A percentile compares a stretch with the other conserved stretches of the same genome.
Evolutionary conservation across 2,797 vertebrate species (phyloP).

Genomic region (Acanthis flammea): DNA sequence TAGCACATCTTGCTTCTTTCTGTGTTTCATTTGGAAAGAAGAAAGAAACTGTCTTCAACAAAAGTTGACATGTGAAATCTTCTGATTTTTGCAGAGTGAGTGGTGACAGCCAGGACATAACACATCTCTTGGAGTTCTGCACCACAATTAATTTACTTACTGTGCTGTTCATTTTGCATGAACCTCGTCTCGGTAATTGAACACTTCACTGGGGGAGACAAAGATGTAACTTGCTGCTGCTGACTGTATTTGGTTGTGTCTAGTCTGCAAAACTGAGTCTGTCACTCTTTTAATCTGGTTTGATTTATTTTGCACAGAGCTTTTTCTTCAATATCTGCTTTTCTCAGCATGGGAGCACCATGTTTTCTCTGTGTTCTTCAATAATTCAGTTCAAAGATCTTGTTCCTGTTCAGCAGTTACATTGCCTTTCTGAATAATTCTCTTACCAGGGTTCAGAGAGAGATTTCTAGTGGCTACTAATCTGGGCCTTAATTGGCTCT

Average conservation of each 20-base stretch:
- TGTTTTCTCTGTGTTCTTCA: neutral
- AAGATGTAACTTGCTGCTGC: constrained; percentile 27
- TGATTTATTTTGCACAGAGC: neutral
- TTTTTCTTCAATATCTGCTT: neutral
- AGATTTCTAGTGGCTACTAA: neutral
- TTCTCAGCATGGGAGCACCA: neutral
- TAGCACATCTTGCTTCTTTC: neutral
- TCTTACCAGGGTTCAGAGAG: neutral
- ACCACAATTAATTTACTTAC: constrained; percentile 70
- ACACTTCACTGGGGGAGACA: constrained; percentile 4
- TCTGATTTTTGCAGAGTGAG: constrained; percentile 56
- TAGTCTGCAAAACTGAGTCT: neutral
- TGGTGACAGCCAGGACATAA: constrained; percentile 40
- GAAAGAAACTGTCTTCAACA: constrained; percentile 54
- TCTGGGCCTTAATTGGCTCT: neutral
- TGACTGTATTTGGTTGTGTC: neutral
- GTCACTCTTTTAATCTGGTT: neutral
- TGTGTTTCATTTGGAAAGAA: neutral
- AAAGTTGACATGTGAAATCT: constrained; percentile 24
- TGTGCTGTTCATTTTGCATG: constrained; percentile 58
- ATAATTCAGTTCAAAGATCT: neutral
- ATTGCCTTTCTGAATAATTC: neutral
- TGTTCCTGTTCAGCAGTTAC: neutral
- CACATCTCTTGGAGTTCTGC: constrained; percentile 46
- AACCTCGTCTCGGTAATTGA: constrained; percentile 65